Evolutionary conservation across 2,888 invertebrate species (phyloP), one percentile per base, ranked within the genome.

Genomic region (Unio delphinus): DNA sequence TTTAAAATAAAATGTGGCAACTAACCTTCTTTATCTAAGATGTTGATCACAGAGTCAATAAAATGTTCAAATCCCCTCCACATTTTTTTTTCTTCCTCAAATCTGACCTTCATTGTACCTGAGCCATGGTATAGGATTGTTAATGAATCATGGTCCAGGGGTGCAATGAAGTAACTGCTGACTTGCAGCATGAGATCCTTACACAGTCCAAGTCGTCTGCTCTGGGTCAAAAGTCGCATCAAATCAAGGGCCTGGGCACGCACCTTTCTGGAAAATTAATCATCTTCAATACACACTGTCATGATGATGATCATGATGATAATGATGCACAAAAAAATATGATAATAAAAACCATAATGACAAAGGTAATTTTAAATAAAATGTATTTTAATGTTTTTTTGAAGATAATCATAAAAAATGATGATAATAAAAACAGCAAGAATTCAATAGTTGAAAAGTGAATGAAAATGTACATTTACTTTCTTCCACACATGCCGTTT

Each of bases 31-130:
- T 72, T 80, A 62, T 68, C 70, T n/a, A 85, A 65, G 1, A 80
- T 65, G 34, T 72, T 69, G 20, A 72, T 74, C 23, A 80, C 62
- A n/a, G 78, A 64, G n/a, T 79, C 78, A 20, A 81, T 72, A 30
- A 82, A 79, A 23, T 71, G 74, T 64, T 83, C 80, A 30, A 83
- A 69, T 26, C 79, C 77, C 60, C 72, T 70, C 83, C 83, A 83
- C 69, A 83, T 70, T 54, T 69, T 69, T 59, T 73, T 67, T 55
- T 81, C 82, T 15, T 74, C 76, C 71, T 80, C 78, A 67, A 71
- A 70, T 23, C 73, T 67, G 30, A 68, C 67, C 65, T 72, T 74
- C 28, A 68, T 61, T 56, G 71, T 7, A 30, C 67, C 58, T 57
- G 72, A 66, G 55, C 66, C 67, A 60, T 72, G 66, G 55, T 68